These are phyloP conservation scores for Spinus pinus DNA, from an alignment of 2,797 vertebrate genomes.

Conservation along the genomic window DNA sequence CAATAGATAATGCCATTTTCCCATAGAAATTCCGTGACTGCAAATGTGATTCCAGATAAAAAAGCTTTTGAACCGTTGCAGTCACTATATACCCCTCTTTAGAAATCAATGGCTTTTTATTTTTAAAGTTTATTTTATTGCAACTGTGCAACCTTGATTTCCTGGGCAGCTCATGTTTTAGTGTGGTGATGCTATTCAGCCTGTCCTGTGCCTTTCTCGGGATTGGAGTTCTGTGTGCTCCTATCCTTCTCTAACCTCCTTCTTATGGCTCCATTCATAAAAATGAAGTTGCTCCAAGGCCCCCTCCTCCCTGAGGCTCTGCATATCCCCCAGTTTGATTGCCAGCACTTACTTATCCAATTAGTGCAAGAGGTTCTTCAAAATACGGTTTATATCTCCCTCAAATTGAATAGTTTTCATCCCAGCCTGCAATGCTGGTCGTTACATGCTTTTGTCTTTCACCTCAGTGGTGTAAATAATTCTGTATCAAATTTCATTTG, in stretches of 20 bases:
- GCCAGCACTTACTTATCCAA: background rate
- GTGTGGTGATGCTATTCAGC: background rate
- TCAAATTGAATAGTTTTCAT: background rate
- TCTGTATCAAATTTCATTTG: background rate
- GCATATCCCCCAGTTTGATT: background rate
- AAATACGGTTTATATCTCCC: background rate
- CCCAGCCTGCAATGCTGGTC: background rate
- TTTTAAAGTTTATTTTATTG: background rate
- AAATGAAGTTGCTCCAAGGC: background rate
- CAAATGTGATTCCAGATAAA: conserved; percentile 24
- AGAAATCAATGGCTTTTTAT: background rate
- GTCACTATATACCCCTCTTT: background rate
- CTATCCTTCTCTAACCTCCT: background rate
- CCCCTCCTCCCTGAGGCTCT: background rate
- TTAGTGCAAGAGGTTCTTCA: background rate
- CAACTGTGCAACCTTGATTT: background rate
- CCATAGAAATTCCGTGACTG: background rate
- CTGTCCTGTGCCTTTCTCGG: background rate
- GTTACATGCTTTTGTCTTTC: background rate
- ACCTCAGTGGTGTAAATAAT: background rate
- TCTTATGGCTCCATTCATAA: conserved; percentile 10
- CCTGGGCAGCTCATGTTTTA: background rate
- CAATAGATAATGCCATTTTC: background rate
- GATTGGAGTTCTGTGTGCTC: background rate
- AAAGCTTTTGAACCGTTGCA: conserved; percentile 18